Conservation (phyloP, 2,888 invertebrate species). For the Hirtodrosophila confusa region DNA sequence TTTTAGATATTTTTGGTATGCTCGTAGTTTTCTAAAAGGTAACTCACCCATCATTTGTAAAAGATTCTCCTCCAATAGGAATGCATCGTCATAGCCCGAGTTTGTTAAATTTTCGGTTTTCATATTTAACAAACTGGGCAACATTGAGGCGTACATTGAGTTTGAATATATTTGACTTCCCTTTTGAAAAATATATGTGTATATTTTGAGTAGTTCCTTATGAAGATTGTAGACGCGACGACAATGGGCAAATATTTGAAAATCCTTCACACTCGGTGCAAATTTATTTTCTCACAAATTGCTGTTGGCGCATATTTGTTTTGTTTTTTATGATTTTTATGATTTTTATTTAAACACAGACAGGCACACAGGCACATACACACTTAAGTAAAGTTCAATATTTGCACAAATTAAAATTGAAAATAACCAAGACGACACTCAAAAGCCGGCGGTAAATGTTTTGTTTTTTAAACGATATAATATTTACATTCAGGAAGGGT, state of each 20-base stretch:
- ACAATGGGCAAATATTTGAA: slow-evolving; percentile 52
- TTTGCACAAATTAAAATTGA: slow-evolving; percentile 71
- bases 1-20: too few species aligned
- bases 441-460: slow-evolving; percentile 41
- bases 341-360: slow-evolving; percentile 3
- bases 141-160: slow-evolving; percentile 68
- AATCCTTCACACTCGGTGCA: slow-evolving; percentile 60
- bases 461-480: slow-evolving; percentile 28
- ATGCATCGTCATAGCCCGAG: slow-evolving; percentile 82
- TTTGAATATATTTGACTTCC: slow-evolving; percentile 14
- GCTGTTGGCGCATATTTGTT: slow-evolving; percentile 47
- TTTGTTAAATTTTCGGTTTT: slow-evolving; percentile 82
- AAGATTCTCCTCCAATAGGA: slow-evolving; percentile 82
- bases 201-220: slow-evolving; percentile 18
- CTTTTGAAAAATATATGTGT: slow-evolving; percentile 3
- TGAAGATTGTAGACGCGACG: slow-evolving; percentile 6
- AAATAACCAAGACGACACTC: slow-evolving; percentile 57
- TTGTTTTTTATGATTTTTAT: slow-evolving; percentile 16
- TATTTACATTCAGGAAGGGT: slow-evolving; percentile 33
- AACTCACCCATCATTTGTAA: slow-evolving; percentile 83
- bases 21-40: not conserved
- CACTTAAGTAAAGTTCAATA: slow-evolving; percentile 75
- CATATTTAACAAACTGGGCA: slow-evolving; percentile 82
- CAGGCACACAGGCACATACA: slow-evolving; percentile 25
- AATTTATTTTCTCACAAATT: slow-evolving; percentile 59